Evolutionary conservation across 2,888 invertebrate genomes (phyloP), one percentile per base, ranked within the genome.

Genomic region (Julus scandinavius): DNA sequence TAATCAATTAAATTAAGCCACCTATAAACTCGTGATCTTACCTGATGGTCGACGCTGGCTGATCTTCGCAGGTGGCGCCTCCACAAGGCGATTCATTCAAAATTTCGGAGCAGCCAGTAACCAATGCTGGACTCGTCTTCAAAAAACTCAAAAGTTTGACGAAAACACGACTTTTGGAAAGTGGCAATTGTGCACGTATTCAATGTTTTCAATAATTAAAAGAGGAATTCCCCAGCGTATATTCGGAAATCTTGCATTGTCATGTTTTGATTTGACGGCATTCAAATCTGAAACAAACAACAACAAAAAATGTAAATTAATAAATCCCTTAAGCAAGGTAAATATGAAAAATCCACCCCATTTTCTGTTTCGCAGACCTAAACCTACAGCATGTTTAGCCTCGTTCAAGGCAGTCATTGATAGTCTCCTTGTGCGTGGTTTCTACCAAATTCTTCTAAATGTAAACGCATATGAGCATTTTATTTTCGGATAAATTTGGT

Each of bases 251-350:
- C 29, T 29, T 29, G 29, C 29, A 29, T 29, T 29, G 72, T 72
- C 72, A 72, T 20, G 29, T 72, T 17, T 72, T 20, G 20, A 72
- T 9, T 13, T 80, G 80, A 29, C 11, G 38, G 80, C 80, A 38
- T 20, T 80, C 9, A 80, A 80, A 80, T 80, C 80, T 80, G 80
- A 80, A 80, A 80, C 38, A 80, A 80, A 80, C 80, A 80, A 80
- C 29, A 80, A 80, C 29, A 38, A 7, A 7, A 7, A 29, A 29
- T 29, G 80, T 38, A 80, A 80, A 38, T 80, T 80, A 80, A 80
- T 80, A 80, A 13, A 38, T 29, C 15, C 29, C 9, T 5, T 13
- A 13, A 80, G 5, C 38, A 38, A 80, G 80, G 80, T 29, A 80
- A 80, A 38, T 29, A 20, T 11, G 80, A 29, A 80, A 38, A 54